A percentile compares a stretch with the other conserved stretches of the same genome.
phyloP scores from a whole-genome alignment of 2,888 invertebrate genomes.

The Rhagophthalmus giganteus region DNA sequence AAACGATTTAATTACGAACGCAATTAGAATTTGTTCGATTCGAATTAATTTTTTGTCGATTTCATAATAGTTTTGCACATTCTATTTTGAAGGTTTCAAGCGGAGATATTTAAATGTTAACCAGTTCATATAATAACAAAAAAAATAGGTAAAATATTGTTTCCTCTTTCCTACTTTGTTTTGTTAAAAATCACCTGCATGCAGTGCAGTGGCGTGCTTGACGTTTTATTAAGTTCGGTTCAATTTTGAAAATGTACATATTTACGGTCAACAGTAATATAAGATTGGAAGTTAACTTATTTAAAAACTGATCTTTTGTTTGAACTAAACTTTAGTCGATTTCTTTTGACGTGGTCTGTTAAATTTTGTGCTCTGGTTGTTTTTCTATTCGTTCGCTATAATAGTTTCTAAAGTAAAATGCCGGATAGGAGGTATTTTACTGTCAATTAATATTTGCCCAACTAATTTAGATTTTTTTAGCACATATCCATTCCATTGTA shows the following conservation, averaged over 20 bases:
- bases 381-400: slow-evolving; percentile 8
- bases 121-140: too few relatives aligned
- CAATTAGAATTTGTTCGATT: too few relatives aligned
- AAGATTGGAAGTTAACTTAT: too few relatives aligned
- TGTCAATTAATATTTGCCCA: too few relatives aligned
- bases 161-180: too few relatives aligned
- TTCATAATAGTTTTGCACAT: slow-evolving; percentile 5
- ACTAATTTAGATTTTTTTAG: too few relatives aligned
- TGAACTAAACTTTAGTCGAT: slow-evolving; percentile 7
- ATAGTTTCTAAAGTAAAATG: slow-evolving; percentile 14
- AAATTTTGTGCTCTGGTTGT: slow-evolving; percentile 25
- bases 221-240: not conserved
- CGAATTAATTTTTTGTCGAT: too few relatives aligned
- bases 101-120: slow-evolving; percentile 5
- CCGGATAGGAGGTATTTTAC: slow-evolving; percentile 11
- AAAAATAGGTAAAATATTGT: too few relatives aligned
- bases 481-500: too few relatives aligned
- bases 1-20: too few relatives aligned
- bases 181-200: not conserved
- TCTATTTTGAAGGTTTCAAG: slow-evolving; percentile 6
- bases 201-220: not conserved
- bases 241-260: not conserved
- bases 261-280: not conserved
- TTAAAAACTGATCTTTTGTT: not conserved
- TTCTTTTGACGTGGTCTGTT: slow-evolving; percentile 23